Conservation (phyloP, 2,888 invertebrate genomes). For the Synanthedon andrenaeformis region DNA sequence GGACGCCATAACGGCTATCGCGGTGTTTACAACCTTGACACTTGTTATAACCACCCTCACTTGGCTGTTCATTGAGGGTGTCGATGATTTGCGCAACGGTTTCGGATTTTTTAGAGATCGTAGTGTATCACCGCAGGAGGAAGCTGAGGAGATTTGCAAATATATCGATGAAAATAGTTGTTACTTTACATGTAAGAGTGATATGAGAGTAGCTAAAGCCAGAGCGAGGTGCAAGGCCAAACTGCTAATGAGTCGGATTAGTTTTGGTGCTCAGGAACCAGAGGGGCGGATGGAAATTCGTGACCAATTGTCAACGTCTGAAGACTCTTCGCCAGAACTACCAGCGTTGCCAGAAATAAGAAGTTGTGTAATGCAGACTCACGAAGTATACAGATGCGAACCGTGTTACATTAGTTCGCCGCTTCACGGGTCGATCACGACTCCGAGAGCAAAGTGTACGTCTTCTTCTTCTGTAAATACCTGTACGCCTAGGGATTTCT, state of each 20-base stretch:
- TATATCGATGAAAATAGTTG: constrained; percentile 46
- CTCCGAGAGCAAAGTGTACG: constrained; percentile 22
- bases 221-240: constrained; percentile 35
- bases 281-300: constrained; percentile 31
- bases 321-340: constrained; percentile 23
- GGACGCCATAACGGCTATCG: constrained; percentile 37
- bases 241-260: constrained; percentile 25
- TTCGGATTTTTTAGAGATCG: constrained; percentile 56
- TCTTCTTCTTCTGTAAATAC: constrained; percentile 33
- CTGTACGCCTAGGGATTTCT: constrained; percentile 34
- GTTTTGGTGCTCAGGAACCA: constrained; percentile 40
- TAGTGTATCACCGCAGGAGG: constrained; percentile 43
- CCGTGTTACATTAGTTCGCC: constrained; percentile 42
- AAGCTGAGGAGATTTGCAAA: constrained; percentile 45
- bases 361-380: constrained; percentile 17
- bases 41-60: constrained; percentile 38
- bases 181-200: constrained; percentile 30
- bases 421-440: constrained; percentile 31
- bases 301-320: constrained; percentile 9
- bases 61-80: constrained; percentile 47
- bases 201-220: constrained; percentile 37
- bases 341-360: constrained; percentile 35
- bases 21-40: constrained; percentile 38
- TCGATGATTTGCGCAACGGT: constrained; percentile 46
- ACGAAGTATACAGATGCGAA: constrained; percentile 34